Percentiles rank a stretch among this genome's conserved stretches.
phyloP scores from a whole-genome alignment of 2,797 vertebrate species.

The Amblyopsis hoosieri region DNA sequence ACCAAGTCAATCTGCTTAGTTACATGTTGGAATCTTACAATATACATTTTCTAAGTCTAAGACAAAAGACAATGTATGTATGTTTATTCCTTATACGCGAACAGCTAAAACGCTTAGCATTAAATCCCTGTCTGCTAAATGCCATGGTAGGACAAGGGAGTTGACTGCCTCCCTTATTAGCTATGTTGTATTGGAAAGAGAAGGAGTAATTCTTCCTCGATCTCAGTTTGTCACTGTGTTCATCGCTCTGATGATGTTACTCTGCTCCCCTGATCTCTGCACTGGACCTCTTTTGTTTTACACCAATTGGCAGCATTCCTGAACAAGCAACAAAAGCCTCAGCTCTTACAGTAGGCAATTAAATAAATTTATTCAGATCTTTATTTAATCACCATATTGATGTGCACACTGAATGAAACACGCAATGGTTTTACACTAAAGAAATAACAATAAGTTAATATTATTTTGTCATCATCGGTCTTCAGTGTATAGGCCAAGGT shows the following conservation, averaged over 20 bases:
- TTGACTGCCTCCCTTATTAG: constrained; percentile 60
- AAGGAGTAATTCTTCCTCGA: constrained; percentile 50
- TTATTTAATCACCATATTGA: too few relatives aligned
- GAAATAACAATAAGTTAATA: too few relatives aligned
- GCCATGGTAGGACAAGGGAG: constrained; percentile 38
- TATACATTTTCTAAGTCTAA: not conserved
- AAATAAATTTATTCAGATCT: too few relatives aligned
- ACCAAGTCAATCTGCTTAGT: not conserved
- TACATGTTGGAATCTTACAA: constrained; percentile 30
- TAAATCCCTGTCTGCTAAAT: constrained; percentile 20
- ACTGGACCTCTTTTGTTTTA: constrained; percentile 36
- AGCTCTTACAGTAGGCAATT: too few relatives aligned
- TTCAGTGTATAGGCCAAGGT: too few relatives aligned
- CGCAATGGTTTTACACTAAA: too few relatives aligned
- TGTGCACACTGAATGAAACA: too few relatives aligned
- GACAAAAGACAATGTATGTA: constrained; percentile 17
- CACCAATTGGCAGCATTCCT: constrained; percentile 16
- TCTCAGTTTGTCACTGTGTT: constrained; percentile 67
- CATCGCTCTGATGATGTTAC: constrained; percentile 57
- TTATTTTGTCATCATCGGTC: too few relatives aligned
- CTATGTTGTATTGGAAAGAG: constrained; percentile 26
- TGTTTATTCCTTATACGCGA: constrained; percentile 25
- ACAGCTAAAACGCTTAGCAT: not conserved
- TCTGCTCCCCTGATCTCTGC: constrained; percentile 55
- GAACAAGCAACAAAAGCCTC: too few relatives aligned